These are phyloP conservation scores for Agraylea sexmaculata DNA, from an alignment of 1,140 invertebrate genomes.

Conservation along the genomic window DNA sequence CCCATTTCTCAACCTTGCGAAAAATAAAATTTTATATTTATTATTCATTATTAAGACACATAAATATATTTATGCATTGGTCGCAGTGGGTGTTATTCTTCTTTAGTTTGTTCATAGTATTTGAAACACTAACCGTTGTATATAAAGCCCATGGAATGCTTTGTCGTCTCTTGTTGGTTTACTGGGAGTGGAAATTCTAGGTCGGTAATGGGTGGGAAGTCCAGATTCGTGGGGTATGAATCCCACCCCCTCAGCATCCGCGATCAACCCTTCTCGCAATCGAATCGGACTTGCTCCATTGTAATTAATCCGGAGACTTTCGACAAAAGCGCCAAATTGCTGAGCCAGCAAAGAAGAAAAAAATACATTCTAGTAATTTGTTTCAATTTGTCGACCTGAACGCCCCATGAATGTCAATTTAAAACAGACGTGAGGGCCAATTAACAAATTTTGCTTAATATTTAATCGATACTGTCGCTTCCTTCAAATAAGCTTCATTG, in stretches of 20 bases:
- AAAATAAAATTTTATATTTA: background rate
- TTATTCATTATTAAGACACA: background rate
- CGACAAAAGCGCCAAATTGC: conserved; percentile 17
- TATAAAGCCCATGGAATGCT: conserved; percentile 17
- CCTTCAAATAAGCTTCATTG: no score
- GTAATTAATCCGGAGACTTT: conserved; percentile 19
- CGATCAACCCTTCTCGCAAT: background rate
- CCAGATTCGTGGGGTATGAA: no score
- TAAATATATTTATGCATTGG: background rate
- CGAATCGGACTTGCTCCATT: conserved; percentile 18
- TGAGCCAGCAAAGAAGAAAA: conserved; percentile 13
- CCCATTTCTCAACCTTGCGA: background rate
- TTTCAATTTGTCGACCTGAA: conserved; percentile 17
- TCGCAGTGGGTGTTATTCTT: background rate
- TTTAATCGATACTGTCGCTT: no score
- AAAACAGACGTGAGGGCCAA: no score
- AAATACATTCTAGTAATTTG: conserved; percentile 20
- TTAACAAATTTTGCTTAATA: no score
- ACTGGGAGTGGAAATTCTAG: no score
- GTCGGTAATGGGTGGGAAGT: no score
- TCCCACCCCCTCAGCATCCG: background rate
- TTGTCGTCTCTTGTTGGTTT: background rate
- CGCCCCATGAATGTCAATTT: no score
- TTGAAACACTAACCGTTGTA: conserved; percentile 18
- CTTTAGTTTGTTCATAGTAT: conserved; percentile 17